Evolutionary conservation across 2,888 invertebrate genomes (phyloP), one percentile per base, ranked within the genome.

Genomic region (Cephus runcator): DNA sequence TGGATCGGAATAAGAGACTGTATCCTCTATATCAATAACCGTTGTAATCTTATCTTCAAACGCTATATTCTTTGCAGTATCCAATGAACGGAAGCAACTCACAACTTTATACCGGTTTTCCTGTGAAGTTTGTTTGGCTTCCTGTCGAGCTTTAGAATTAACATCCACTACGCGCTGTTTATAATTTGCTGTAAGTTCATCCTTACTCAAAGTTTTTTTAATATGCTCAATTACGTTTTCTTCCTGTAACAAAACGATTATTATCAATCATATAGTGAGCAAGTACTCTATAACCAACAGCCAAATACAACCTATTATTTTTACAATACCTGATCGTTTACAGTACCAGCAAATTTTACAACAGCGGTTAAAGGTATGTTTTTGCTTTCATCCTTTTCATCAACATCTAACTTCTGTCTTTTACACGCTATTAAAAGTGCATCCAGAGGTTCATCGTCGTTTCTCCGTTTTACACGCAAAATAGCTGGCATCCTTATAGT

Each of bases 381-480:
- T 6, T 93, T 91, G 82, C 93, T 92, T 79, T 93, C 92, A 75
- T 81, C 80, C 78, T 90, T 89, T 6, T 80, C 78, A 34, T 84
- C 83, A 11, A 83, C 79, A 77, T 92, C 92, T 4, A 93, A 92
- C 92, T 95, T 96, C 74, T 93, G 92, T 74, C 94, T 93, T 90
- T 96, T 96, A 84, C 95, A 95, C 84, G 95, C 93, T 73, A 96
- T 92, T 75, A 96, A 93, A 81, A 96, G 92, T 3, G 95, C 94
- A 88, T 95, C 94, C 82, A 94, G 93, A 1, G 96, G 96, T 86
- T 95, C 95, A 81, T 95, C 95, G 78, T 95, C 94, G 34, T 94
- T 93, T 86, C 94, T 93, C 69, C 96, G 94, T 92, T 96, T 96
- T 4, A 96, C 94, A 82, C 96, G 93, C 78, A 96, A 92, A 79